phyloP scores from a whole-genome alignment of 2,888 invertebrate species.

The Caenorhabditis sp. region DNA sequence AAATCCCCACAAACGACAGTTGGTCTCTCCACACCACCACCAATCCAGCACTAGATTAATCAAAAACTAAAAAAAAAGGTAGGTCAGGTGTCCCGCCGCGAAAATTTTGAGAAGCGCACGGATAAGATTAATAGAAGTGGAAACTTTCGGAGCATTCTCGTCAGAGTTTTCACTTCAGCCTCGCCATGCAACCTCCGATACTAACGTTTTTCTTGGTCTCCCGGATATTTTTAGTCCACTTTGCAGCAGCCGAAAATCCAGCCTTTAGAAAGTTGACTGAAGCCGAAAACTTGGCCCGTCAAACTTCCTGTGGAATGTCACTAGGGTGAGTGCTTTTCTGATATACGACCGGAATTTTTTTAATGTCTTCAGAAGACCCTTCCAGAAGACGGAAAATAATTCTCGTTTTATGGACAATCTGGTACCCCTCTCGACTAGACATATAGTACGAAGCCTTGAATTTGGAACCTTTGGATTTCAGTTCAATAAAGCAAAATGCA shows the following conservation, averaged over 20 bases:
- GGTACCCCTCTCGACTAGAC: slow-evolving; percentile 11
- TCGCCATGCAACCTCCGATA: slow-evolving; percentile 11
- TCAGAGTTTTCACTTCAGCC: neutral
- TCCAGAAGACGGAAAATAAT: too few species aligned
- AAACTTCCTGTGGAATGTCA: neutral
- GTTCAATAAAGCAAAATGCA: slow-evolving; percentile 8
- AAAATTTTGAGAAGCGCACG: slow-evolving; percentile 19
- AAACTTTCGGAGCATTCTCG: slow-evolving; percentile 11
- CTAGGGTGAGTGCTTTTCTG: slow-evolving; percentile 16
- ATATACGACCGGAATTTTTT: neutral
- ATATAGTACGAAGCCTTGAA: neutral
- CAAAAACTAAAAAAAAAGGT: slow-evolving; percentile 41
- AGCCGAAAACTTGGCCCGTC: neutral
- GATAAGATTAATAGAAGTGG: slow-evolving; percentile 38
- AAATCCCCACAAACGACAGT: slow-evolving; percentile 11
- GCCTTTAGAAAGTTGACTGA: slow-evolving; percentile 8
- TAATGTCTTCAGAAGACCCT: too few species aligned
- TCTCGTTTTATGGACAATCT: neutral
- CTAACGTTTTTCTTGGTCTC: neutral
- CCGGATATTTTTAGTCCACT: too few species aligned
- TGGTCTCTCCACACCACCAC: slow-evolving; percentile 15
- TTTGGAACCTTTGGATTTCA: neutral
- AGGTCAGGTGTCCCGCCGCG: slow-evolving; percentile 36
- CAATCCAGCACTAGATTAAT: slow-evolving; percentile 25
- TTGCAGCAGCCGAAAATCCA: neutral